Base-by-base conservation (phyloP, 2,113 vertebrate species). In the Camelus bactrianus region DNA sequence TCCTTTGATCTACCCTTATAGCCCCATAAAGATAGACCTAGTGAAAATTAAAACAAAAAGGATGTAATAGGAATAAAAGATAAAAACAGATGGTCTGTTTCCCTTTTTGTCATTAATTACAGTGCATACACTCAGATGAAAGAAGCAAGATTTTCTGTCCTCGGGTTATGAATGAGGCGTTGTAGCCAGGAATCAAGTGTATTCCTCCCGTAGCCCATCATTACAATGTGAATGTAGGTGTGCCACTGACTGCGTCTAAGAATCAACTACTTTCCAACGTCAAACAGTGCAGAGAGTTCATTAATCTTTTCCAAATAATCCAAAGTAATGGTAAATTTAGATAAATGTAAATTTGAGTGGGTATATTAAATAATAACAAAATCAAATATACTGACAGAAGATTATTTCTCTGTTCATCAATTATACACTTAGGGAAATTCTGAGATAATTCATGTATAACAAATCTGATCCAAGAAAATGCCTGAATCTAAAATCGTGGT, bases 21-120 rank as follows among this genome's bases (percentile, higher is more conserved):
- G 50, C 19, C 24, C 28, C 69, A 48, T 93, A 81, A 95, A 75
- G 46, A 58, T 60, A 52, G 28, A 58, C 3, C 35, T 58, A 48
- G 14, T 84, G 54, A 72, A 92, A 97, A 86, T 56, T 84, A 90
- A 89, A 42, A 19, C 67, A 92, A 95, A 95, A 42, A 88, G 50
- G 54, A 84, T 83, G 46, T 80, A 95, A 82, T 30, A 16, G 14
- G 7, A 38, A 67, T 48, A 89, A 42, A 87, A 7, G 24, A 58
- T 76, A 62, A 79, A 84, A 87, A 56, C 54, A 19, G 17, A 76
- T 17, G 13, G 46, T n/a, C 64, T 52, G 42, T 60, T 88, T 76
- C 46, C 38, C 12, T 76, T 91, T 81, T 82, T 77, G 35, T 83
- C 76, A 77, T 76, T 93, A 87, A 87, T 70, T 62, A 50, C 26